phyloP scores from a whole-genome alignment of 2,888 invertebrate genomes.

The Galeopsomyia nigrocyanea region DNA sequence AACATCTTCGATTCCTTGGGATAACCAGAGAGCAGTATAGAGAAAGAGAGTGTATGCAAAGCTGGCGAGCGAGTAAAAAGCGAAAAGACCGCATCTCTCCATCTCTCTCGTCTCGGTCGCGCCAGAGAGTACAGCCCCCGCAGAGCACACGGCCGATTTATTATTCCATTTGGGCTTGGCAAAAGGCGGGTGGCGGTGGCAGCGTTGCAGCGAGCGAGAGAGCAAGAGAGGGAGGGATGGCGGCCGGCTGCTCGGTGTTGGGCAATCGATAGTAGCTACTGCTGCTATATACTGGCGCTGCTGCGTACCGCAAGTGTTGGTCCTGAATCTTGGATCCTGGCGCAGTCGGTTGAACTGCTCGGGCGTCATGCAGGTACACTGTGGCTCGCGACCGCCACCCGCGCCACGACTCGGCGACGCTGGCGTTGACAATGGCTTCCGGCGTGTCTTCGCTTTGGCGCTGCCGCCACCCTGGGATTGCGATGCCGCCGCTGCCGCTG shows the following conservation, averaged over 20 bases:
- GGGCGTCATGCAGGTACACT: constrained; percentile 95
- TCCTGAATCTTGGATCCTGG: constrained; percentile 86
- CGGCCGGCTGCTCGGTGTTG: constrained; percentile 17
- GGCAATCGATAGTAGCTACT: constrained; percentile 10
- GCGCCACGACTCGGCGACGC: constrained; percentile 85
- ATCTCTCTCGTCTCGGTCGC: background rate
- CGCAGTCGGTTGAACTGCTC: constrained; percentile 91
- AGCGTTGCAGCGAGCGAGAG: constrained; percentile 6
- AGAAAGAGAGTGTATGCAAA: background rate
- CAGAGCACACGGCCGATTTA: constrained; percentile 42
- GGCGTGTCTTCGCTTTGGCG: constrained; percentile 85
- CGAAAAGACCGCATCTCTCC: background rate
- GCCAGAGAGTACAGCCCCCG: constrained; percentile 10
- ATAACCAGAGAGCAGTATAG: background rate
- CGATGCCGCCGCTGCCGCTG: constrained; percentile 84
- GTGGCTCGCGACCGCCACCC: constrained; percentile 83
- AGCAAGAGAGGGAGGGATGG: constrained; percentile 13
- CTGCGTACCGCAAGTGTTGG: constrained; percentile 60
- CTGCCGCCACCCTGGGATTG: constrained; percentile 76
- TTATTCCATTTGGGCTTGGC: constrained; percentile 47
- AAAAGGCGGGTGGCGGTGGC: constrained; percentile 23
- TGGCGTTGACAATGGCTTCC: constrained; percentile 93
- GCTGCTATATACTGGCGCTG: background rate
- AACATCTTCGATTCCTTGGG: background rate
- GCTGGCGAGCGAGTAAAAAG: background rate